These are phyloP conservation scores for Mimumesa dahlbomi DNA, from an alignment of 2,888 invertebrate genomes.

Conservation along the genomic window DNA sequence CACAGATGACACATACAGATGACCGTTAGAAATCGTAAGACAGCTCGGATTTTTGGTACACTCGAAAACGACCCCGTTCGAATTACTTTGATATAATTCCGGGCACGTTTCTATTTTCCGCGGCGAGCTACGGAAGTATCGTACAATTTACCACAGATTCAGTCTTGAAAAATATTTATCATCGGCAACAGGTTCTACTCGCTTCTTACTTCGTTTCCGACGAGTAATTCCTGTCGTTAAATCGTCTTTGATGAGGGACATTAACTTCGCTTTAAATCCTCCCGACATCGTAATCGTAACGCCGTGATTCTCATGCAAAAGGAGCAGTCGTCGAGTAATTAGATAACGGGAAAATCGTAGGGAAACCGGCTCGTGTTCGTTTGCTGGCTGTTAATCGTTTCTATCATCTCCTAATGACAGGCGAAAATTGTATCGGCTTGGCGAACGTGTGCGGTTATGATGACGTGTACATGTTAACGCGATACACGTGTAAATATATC, in stretches of 20 bases:
- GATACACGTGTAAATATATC: no score
- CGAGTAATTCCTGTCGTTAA: no score
- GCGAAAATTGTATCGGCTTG: constrained; percentile 10
- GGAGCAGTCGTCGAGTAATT: background rate
- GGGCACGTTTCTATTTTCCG: no score
- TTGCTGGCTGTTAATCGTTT: constrained; percentile 35
- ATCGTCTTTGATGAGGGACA: no score
- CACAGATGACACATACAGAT: constrained; percentile 16
- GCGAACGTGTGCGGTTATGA: constrained; percentile 15
- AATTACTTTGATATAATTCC: no score
- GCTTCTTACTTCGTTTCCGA: no score
- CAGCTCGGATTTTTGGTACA: background rate
- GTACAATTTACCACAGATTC: no score
- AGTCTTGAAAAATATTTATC: no score
- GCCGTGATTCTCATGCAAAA: background rate
- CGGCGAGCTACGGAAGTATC: no score
- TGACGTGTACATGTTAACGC: constrained; percentile 20
- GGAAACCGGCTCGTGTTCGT: constrained; percentile 14
- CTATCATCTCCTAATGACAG: constrained; percentile 42
- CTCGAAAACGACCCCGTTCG: background rate
- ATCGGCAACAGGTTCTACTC: no score
- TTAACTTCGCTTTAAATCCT: no score
- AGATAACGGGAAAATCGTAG: constrained; percentile 1
- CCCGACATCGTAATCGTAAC: no score
- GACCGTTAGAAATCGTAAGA: background rate